Evolutionary conservation across 2,113 vertebrate species (phyloP).

Genomic region (Paramisgurnus dabryanus): DNA sequence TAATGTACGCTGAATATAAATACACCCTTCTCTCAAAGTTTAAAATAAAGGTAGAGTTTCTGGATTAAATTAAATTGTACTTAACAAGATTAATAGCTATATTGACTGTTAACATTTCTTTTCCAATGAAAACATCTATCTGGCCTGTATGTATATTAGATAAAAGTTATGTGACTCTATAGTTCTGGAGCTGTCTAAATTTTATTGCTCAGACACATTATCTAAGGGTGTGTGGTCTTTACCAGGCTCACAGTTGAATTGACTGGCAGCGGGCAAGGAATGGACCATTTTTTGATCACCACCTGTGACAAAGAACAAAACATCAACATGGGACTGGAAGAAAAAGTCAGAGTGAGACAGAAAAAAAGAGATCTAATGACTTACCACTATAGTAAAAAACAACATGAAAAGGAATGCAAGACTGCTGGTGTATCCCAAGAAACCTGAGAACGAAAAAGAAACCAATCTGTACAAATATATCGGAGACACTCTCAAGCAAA

Average conservation of each 20-base stretch:
- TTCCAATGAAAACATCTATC: background rate
- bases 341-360: background rate
- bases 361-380: slow-evolving; percentile 47
- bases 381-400: slow-evolving; percentile 92
- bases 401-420: slow-evolving; percentile 92
- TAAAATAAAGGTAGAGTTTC: background rate
- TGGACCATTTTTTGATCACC: slow-evolving; percentile 89
- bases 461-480: background rate
- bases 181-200: background rate
- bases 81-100: background rate
- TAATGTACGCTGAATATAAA: background rate
- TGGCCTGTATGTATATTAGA: background rate
- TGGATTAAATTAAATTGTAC: background rate
- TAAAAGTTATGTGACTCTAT: background rate
- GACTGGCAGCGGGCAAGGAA: slow-evolving; percentile 87
- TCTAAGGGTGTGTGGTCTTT: slow-evolving; percentile 60
- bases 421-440: slow-evolving; percentile 96
- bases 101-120: too few species aligned
- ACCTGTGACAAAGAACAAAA: slow-evolving; percentile 69
- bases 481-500: background rate
- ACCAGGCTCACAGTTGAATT: slow-evolving; percentile 66
- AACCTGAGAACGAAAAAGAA: slow-evolving; percentile 83
- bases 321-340: background rate
- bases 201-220: background rate
- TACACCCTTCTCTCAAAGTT: background rate